Percentiles rank a stretch among this genome's conserved stretches.
Evolutionary conservation across 2,113 vertebrate species (phyloP).

Genomic region (Penelope pileata): DNA sequence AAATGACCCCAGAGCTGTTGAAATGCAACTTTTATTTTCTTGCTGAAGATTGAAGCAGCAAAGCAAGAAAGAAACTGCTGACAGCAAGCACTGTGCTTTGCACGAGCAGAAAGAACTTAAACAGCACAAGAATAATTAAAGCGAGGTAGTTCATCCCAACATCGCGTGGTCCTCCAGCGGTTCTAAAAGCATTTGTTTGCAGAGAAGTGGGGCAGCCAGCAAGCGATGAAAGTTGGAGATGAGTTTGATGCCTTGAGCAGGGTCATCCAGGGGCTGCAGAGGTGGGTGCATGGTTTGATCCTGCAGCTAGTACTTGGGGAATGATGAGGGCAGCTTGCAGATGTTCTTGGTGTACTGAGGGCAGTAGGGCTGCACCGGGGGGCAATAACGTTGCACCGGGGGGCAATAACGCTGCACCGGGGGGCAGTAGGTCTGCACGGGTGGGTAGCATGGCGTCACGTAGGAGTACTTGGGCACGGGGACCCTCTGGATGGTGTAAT

Average conservation of each 20-base stretch:
- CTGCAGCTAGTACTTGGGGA: background rate
- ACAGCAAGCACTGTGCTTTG: accelerated
- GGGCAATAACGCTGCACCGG: background rate
- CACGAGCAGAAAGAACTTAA: accelerated
- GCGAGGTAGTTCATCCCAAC: accelerated
- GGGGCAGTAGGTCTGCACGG: background rate
- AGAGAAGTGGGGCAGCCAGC: accelerated
- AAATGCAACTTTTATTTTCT: conserved; percentile 33
- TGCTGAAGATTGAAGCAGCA: background rate
- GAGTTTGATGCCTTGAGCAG: accelerated
- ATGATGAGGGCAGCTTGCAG: background rate
- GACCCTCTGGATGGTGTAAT: conserved; percentile 33
- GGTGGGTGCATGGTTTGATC: accelerated
- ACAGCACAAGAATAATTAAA: background rate
- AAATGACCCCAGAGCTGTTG: background rate
- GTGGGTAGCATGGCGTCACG: background rate
- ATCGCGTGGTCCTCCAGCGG: accelerated
- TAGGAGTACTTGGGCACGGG: background rate
- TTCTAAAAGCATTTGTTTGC: background rate
- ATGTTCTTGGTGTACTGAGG: conserved; percentile 14
- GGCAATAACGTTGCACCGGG: background rate
- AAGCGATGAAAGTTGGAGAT: accelerated
- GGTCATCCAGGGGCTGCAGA: accelerated
- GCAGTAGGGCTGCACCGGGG: background rate
- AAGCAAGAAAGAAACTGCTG: background rate